Evolutionary conservation across 2,797 vertebrate species (phyloP).

Genomic region (Sciaenops ocellatus): DNA sequence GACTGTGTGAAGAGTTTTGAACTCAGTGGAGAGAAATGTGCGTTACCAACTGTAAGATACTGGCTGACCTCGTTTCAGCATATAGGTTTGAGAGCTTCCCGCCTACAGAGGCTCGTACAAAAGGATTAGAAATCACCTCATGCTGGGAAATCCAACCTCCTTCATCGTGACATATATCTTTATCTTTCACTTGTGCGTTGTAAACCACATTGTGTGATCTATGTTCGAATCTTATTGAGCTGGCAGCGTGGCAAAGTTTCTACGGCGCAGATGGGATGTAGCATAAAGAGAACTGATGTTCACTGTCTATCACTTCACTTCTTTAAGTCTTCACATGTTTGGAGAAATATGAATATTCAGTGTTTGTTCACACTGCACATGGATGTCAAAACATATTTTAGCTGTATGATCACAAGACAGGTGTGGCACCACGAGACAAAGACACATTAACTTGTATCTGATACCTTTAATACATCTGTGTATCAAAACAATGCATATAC

Average conservation of each 20-base stretch:
- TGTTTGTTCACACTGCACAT: neutral
- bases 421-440: neutral
- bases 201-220: slow-evolving; percentile 1
- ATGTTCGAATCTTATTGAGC: slow-evolving; percentile 1
- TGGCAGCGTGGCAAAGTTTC: neutral
- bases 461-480: neutral
- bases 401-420: neutral
- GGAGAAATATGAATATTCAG: slow-evolving; percentile 22
- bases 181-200: slow-evolving; percentile 15
- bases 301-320: slow-evolving; percentile 20
- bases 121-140: slow-evolving; percentile 33
- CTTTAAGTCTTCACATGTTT: slow-evolving; percentile 11
- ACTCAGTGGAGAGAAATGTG: neutral
- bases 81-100: slow-evolving; percentile 18
- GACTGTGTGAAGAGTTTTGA: neutral
- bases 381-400: neutral
- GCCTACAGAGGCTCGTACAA: slow-evolving; percentile 13
- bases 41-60: too few species aligned
- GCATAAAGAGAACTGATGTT: slow-evolving; percentile 5
- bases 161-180: slow-evolving; percentile 27
- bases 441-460: neutral
- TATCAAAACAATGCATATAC: neutral
- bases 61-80: slow-evolving; percentile 40
- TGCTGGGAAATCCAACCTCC: slow-evolving; percentile 23
- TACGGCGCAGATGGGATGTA: slow-evolving; percentile 13